These are phyloP conservation scores for Nerophis lumbriciformis DNA, from an alignment of 2,113 vertebrate genomes.

Conservation along the genomic window DNA sequence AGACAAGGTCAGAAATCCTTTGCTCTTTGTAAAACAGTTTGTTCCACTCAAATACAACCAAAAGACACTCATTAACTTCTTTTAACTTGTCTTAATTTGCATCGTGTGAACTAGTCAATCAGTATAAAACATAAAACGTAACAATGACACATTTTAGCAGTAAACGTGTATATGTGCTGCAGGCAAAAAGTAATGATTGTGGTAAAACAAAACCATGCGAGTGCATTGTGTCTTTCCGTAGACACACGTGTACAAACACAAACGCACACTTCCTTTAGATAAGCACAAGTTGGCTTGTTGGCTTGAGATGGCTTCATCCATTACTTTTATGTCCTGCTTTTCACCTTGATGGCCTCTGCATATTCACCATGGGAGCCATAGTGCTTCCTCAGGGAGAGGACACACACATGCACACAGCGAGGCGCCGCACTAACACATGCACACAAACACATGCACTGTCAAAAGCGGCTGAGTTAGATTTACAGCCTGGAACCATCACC, in stretches of 20 bases:
- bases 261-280: constrained; percentile 50
- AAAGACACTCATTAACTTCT: constrained; percentile 63
- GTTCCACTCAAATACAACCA: constrained; percentile 42
- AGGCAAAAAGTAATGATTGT: constrained; percentile 83
- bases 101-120: constrained; percentile 66
- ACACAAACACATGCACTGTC: constrained; percentile 25
- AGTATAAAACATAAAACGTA: constrained; percentile 58
- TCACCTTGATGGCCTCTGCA: constrained; percentile 85
- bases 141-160: constrained; percentile 67
- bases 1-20: constrained; percentile 32
- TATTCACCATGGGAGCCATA: constrained; percentile 78
- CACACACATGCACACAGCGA: constrained; percentile 20
- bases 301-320: constrained; percentile 81
- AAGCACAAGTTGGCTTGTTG: constrained; percentile 74
- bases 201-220: constrained; percentile 67
- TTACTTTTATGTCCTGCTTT: constrained; percentile 82
- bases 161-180: constrained; percentile 71
- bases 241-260: background rate
- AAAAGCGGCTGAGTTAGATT: constrained; percentile 75
- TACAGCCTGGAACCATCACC: constrained; percentile 86
- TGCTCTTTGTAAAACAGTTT: constrained; percentile 41
- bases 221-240: constrained; percentile 26
- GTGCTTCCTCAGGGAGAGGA: constrained; percentile 47
- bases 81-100: constrained; percentile 52
- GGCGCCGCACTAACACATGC: constrained; percentile 20